Conservation (phyloP, 2,797 vertebrate species). For the Luscinia luscinia region DNA sequence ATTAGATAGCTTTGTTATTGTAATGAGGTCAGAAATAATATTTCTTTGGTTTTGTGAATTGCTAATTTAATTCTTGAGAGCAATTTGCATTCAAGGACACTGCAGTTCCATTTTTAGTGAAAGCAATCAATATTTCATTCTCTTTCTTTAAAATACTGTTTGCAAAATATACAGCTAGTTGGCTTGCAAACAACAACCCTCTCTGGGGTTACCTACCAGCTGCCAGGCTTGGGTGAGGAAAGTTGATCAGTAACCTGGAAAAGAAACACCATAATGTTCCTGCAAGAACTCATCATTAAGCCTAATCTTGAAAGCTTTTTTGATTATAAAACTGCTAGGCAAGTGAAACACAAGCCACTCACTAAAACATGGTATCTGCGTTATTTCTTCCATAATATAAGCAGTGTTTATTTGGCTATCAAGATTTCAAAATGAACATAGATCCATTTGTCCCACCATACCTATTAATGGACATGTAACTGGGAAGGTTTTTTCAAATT, state of each 20-base stretch:
- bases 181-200: not conserved
- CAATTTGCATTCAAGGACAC: not conserved
- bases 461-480: not conserved
- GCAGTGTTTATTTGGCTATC: not conserved
- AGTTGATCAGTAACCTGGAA: not conserved
- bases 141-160: not conserved
- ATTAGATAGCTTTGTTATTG: conserved; percentile 39
- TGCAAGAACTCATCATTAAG: not conserved
- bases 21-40: conserved; percentile 52
- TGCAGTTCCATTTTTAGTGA: not conserved
- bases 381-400: not conserved
- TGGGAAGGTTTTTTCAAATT: not conserved
- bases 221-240: not conserved
- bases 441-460: not conserved
- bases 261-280: not conserved
- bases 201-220: not conserved
- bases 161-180: not conserved
- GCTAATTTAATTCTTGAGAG: conserved; percentile 49
- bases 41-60: conserved; percentile 3
- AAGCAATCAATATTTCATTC: conserved; percentile 20
- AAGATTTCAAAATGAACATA: not conserved
- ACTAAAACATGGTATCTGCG: not conserved
- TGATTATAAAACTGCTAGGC: not conserved
- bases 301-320: not conserved
- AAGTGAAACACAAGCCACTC: not conserved